These are phyloP conservation scores for Siphonodentalium dalli DNA, from an alignment of 2,888 invertebrate species.

Conservation along the genomic window DNA sequence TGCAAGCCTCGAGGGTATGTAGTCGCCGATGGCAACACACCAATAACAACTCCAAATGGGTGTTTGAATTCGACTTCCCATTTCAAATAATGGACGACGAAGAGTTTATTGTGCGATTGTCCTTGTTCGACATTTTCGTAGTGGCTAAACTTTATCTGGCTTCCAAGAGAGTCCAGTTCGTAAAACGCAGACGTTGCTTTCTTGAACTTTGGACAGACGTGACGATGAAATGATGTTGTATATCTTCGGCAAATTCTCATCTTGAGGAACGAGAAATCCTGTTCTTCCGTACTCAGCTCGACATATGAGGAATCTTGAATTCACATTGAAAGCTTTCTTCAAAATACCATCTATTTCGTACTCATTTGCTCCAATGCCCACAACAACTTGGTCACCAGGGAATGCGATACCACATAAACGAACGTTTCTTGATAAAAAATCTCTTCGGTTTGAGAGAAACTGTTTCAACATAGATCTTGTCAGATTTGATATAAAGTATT, in stretches of 20 bases:
- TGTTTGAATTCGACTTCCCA: constrained; percentile 46
- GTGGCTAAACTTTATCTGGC: constrained; percentile 42
- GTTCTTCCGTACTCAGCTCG: constrained; percentile 41
- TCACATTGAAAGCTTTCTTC: constrained; percentile 39
- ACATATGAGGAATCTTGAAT: constrained; percentile 51
- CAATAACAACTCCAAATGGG: constrained; percentile 55
- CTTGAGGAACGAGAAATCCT: constrained; percentile 52
- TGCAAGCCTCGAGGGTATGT: constrained; percentile 37
- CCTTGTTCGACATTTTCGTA: constrained; percentile 41
- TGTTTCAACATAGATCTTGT: too few relatives aligned
- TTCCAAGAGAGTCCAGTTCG: constrained; percentile 37
- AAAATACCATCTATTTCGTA: constrained; percentile 40
- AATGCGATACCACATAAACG: constrained; percentile 51
- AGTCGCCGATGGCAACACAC: constrained; percentile 40
- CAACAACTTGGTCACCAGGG: constrained; percentile 52
- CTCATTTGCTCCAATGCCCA: constrained; percentile 38
- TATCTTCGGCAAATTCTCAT: constrained; percentile 44
- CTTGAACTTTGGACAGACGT: constrained; percentile 29
- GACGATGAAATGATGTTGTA: constrained; percentile 40
- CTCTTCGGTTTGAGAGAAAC: too few relatives aligned
- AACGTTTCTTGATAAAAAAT: too few relatives aligned
- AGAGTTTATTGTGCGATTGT: constrained; percentile 41
- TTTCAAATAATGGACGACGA: constrained; percentile 53
- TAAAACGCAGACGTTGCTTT: constrained; percentile 45
- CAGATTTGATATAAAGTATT: too few relatives aligned